phyloP scores from a whole-genome alignment of 2,797 vertebrate genomes.

The Bovichtus diacanthus region DNA sequence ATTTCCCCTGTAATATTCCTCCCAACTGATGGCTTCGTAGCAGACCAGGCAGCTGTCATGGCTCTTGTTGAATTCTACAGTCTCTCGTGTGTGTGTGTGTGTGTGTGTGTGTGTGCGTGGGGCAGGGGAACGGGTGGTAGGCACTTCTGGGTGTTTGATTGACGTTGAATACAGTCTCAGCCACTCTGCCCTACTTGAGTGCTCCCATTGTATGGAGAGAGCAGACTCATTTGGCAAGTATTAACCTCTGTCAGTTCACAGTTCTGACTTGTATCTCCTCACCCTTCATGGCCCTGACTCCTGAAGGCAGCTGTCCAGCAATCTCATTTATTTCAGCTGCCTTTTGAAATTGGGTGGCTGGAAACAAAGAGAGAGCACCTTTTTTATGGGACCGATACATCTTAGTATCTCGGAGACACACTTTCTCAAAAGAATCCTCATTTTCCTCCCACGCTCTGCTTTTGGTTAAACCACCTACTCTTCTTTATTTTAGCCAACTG shows the following conservation, averaged over 20 bases:
- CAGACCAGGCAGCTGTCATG: conserved; percentile 43
- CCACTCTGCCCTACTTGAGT: conserved; percentile 51
- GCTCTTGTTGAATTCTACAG: conserved; percentile 46
- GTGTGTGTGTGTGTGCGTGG: not conserved
- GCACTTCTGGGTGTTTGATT: conserved; percentile 45
- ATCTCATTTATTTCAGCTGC: conserved; percentile 56
- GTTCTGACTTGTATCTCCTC: conserved; percentile 50
- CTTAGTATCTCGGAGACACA: not conserved
- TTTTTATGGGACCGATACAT: conserved; percentile 21
- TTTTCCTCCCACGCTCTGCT: not conserved
- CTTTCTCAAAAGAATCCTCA: conserved; percentile 1
- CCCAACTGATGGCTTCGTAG: conserved; percentile 36
- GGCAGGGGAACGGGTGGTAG: not conserved
- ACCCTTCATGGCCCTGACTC: conserved; percentile 33
- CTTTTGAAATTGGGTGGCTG: conserved; percentile 40
- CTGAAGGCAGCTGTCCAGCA: conserved; percentile 37
- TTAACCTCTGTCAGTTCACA: conserved; percentile 64
- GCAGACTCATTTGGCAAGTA: conserved; percentile 65
- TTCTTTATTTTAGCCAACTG: not conserved
- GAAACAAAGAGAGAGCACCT: conserved; percentile 23
- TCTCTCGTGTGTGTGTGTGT: conserved; percentile 4
- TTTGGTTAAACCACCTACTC: not conserved
- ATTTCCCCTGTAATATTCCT: conserved; percentile 40
- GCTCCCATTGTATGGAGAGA: conserved; percentile 49
- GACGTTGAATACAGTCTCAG: conserved; percentile 54